Conservation (phyloP, 2,888 invertebrate species). For the Ophioninae sp. region DNA sequence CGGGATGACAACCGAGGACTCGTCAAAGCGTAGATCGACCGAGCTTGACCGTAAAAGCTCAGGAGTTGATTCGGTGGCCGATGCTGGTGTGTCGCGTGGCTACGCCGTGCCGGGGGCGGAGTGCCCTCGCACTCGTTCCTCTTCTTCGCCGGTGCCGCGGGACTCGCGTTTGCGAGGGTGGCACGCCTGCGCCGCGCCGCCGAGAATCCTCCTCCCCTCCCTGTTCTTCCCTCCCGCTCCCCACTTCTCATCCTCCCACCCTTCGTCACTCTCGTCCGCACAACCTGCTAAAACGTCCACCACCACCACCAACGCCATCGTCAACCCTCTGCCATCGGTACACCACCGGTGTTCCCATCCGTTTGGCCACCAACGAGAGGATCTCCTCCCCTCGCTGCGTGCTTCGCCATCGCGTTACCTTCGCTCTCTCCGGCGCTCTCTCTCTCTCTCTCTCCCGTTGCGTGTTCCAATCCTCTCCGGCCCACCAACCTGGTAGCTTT, state of each 20-base stretch:
- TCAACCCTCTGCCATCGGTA: slow-evolving; percentile 48
- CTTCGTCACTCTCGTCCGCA: slow-evolving; percentile 14
- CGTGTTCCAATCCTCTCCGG: not conserved
- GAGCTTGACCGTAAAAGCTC: slow-evolving; percentile 27
- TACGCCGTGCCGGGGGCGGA: slow-evolving; percentile 78
- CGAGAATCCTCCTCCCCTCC: slow-evolving; percentile 62
- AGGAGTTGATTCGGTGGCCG: slow-evolving; percentile 27
- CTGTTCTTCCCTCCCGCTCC: slow-evolving; percentile 31
- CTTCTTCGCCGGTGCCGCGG: slow-evolving; percentile 76
- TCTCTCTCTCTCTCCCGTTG: slow-evolving; percentile 29
- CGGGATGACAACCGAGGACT: not conserved
- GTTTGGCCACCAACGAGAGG: slow-evolving; percentile 46
- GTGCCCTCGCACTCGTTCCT: slow-evolving; percentile 74
- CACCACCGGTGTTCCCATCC: slow-evolving; percentile 56
- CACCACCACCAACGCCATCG: slow-evolving; percentile 43
- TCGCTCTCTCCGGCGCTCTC: slow-evolving; percentile 31
- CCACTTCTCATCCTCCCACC: slow-evolving; percentile 26
- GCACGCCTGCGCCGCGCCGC: slow-evolving; percentile 76
- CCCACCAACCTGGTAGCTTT: not conserved
- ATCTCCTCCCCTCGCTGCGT: slow-evolving; percentile 62
- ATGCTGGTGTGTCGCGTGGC: slow-evolving; percentile 70
- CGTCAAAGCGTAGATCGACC: not conserved
- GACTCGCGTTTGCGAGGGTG: slow-evolving; percentile 74
- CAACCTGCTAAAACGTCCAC: slow-evolving; percentile 37
- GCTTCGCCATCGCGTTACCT: slow-evolving; percentile 68